Percentiles rank a stretch among this genome's conserved stretches.
These are phyloP conservation scores for Marisa cornuarietis DNA, from an alignment of 1,140 invertebrate species.

Conservation along the genomic window DNA sequence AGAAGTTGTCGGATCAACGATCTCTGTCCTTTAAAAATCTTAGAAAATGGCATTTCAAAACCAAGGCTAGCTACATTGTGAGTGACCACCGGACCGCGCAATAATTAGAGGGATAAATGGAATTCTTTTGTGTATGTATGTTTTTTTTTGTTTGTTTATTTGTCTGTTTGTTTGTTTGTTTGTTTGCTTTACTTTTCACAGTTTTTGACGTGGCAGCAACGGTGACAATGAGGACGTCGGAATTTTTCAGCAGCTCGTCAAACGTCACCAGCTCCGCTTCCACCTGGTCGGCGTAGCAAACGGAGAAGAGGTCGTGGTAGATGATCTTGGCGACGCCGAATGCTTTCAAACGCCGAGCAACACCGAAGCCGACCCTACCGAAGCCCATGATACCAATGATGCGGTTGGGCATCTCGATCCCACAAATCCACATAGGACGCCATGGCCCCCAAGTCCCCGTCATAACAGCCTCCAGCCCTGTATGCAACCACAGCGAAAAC, in stretches of 20 bases:
- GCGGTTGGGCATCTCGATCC: conserved; percentile 78
- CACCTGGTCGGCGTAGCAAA: conserved; percentile 70
- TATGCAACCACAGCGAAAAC: background rate
- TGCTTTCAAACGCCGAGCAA: conserved; percentile 75
- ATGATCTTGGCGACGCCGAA: conserved; percentile 77
- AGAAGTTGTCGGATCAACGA: no score
- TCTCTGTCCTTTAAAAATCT: no score
- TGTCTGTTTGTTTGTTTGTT: background rate
- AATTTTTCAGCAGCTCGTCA: conserved; percentile 44
- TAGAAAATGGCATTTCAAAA: no score
- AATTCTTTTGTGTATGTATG: no score
- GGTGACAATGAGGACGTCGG: conserved; percentile 60
- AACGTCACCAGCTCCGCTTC: conserved; percentile 75
- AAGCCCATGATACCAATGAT: conserved; percentile 88
- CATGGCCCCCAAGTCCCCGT: conserved; percentile 71
- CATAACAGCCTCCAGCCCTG: conserved; percentile 56
- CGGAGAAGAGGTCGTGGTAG: conserved; percentile 76
- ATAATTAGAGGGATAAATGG: no score
- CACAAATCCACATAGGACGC: conserved; percentile 90
- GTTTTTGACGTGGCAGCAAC: conserved; percentile 52
- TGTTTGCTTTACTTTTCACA: conserved; percentile 7
- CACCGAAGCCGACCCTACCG: conserved; percentile 76
- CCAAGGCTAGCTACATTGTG: no score
- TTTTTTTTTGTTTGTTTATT: no score
- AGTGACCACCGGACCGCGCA: no score